Base-by-base conservation (phyloP, 2,113 vertebrate genomes). In the Elaphurus davidianus region DNA sequence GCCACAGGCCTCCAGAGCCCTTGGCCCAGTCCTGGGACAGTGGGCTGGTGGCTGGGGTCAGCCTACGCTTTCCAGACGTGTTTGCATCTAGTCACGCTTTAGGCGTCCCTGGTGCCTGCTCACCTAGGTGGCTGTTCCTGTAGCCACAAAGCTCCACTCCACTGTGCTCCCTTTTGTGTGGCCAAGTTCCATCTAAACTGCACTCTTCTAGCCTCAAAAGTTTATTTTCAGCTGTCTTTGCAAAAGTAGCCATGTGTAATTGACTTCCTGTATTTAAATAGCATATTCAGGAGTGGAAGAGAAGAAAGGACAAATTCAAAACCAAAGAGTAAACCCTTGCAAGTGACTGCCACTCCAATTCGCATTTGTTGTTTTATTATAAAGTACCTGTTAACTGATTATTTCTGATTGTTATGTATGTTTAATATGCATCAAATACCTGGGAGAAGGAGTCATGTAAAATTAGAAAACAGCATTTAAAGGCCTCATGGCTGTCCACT, bases 51-150 rank as follows among this genome's bases (percentile, higher is more conserved):
- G 11, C 30, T 2, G 6, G 6, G 47, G n/a, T n/a, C 7, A 16
- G 50, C 27, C 3, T 33, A 3, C n/a, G 40, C 64, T 30, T 40
- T 5, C 5, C 47, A 43, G 54, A 43, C 23, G 5, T 3, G 25
- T 54, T 12, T n/a, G 43, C 85, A 27, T 6, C 43, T 25, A 0
- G 25, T 62, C 16, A 1, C 19, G 43, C 30, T 13, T 12, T 28
- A 4, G 27, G 43, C 12, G 0, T n/a, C 52, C 36, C 43, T 30
- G 0, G 43, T 21, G 11, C 78, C 59, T n/a, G 0, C 12, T 57
- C 43, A 28, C n/a, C 17, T 1, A 19, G n/a, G 7, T 30, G 16
- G 27, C 67, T 57, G 1, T 76, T 25, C 36, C 50, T 50, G 0
- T 30, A 19, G 78, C 52, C 50, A 15, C 16, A 1, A 4, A 4